Evolutionary conservation across 2,113 vertebrate species (phyloP), one percentile per base, ranked within the genome.

Genomic region (Epinephelus moara): DNA sequence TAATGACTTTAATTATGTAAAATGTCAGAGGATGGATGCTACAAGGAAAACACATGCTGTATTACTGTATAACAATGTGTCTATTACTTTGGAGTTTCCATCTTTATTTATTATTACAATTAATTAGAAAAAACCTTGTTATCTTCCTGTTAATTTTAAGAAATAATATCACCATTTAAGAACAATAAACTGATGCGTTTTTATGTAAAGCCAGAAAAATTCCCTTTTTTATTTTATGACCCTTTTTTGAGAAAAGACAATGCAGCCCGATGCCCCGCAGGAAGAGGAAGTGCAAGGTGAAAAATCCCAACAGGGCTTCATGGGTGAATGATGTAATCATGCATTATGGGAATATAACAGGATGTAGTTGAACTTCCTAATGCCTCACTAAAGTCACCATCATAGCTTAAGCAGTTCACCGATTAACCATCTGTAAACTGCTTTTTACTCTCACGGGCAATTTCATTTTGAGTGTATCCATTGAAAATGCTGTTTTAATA

Each of bases 301-400:
- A 72, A 75, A 47, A 12, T 10, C 23, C 27, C 8, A 30, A 19
- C 30, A 57, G 1, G 18, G 23, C 52, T 10, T 4, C 0, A 9
- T 55, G 11, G 25, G 40, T 40, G 18, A 64, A 70, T 77, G 8
- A 23, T 15, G 55, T 3, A n/a, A 78, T 6, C 5, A 3, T 47
- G 56, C 5, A n/a, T 75, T 47, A 42, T 25, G 5, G n/a, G 61
- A 78, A 55, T 40, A 25, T 3, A 79, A 19, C 25, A 85, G 70
- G 50, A 70, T 50, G 27, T 49, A 45, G 1, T 2, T 17, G 3
- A 81, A 6, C 27, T 68, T 83, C 42, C 64, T 63, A 0, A 23
- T 69, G 33, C 56, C 19, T 0, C 2, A 6, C 23, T 55, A 49
- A 33, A 7, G 70, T 27, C 37, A 0, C 13, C 45, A 53, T 12